Evolutionary conservation across 2,888 invertebrate species (phyloP).

Genomic region (Teinopalpus imperialis): DNA sequence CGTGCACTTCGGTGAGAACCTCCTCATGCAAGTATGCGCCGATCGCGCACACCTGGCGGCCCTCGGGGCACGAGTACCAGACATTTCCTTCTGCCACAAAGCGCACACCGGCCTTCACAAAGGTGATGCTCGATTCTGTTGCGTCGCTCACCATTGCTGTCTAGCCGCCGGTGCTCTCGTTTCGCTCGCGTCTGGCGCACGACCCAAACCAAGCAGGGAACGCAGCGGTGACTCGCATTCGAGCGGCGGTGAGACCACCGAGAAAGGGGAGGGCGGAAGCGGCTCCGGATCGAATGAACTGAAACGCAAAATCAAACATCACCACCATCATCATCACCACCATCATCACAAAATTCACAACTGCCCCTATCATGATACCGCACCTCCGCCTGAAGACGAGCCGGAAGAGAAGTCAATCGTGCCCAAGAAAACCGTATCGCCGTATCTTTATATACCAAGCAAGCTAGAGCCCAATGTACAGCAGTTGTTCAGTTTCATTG

Average conservation of each 20-base stretch:
- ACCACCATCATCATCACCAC: slow-evolving; percentile 68
- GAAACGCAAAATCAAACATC: slow-evolving; percentile 63
- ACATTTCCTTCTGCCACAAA: slow-evolving; percentile 76
- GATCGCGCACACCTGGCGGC: slow-evolving; percentile 83
- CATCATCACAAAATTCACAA: slow-evolving; percentile 69
- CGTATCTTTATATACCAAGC: slow-evolving; percentile 76
- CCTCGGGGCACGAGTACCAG: slow-evolving; percentile 72
- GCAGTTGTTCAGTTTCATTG: slow-evolving; percentile 91
- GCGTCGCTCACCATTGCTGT: slow-evolving; percentile 77
- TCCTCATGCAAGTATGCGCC: slow-evolving; percentile 87
- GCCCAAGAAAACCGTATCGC: slow-evolving; percentile 75
- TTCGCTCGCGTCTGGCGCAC: slow-evolving; percentile 61
- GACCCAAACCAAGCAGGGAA: slow-evolving; percentile 61
- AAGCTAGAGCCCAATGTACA: slow-evolving; percentile 89
- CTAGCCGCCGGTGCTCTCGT: slow-evolving; percentile 67
- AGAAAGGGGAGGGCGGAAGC: slow-evolving; percentile 60
- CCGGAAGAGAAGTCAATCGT: slow-evolving; percentile 58
- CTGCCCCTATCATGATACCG: slow-evolving; percentile 71
- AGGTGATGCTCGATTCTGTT: slow-evolving; percentile 72
- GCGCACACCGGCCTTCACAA: slow-evolving; percentile 66
- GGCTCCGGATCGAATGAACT: slow-evolving; percentile 47
- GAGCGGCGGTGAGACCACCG: slow-evolving; percentile 70
- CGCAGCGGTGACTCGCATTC: slow-evolving; percentile 75
- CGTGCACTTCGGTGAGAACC: slow-evolving; percentile 89
- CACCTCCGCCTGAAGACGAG: slow-evolving; percentile 57